A percentile compares a stretch with the other conserved stretches of the same genome.
Evolutionary conservation across 2,113 vertebrate species (phyloP).

Genomic region (Sinosuthora webbiana): DNA sequence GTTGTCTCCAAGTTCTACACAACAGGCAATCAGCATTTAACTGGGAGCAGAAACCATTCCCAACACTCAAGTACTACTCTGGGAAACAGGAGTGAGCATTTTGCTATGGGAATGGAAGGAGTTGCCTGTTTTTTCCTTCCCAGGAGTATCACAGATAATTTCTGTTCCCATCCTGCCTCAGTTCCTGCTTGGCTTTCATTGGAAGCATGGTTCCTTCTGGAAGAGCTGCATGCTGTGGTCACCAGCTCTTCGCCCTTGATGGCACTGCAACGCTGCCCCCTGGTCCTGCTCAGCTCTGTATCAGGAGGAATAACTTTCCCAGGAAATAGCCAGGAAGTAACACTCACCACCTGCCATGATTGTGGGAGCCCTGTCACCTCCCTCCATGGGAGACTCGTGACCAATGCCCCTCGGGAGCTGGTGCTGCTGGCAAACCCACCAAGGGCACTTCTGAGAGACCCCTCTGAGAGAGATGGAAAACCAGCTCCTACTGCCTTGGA

Average conservation of each 20-base stretch:
- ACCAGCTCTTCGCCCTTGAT: accelerated
- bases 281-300: accelerated
- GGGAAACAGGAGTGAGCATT: neutral
- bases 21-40: neutral
- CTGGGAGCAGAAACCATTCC: neutral
- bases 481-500: neutral
- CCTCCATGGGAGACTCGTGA: neutral
- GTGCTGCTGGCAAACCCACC: neutral
- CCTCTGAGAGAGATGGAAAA: neutral
- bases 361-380: neutral
- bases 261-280: accelerated
- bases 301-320: neutral
- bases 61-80: neutral
- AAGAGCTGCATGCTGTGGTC: neutral
- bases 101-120: neutral
- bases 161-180: neutral
- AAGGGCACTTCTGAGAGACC: neutral
- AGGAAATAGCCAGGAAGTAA: neutral
- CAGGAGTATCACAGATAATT: neutral
- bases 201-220: neutral
- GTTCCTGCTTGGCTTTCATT: neutral
- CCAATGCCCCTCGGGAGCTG: neutral
- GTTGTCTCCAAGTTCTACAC: neutral
- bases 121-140: neutral
- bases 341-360: neutral